Evolutionary conservation across 2,113 vertebrate genomes (phyloP), one percentile per base, ranked within the genome.

Genomic region (Oryzias melastigma): DNA sequence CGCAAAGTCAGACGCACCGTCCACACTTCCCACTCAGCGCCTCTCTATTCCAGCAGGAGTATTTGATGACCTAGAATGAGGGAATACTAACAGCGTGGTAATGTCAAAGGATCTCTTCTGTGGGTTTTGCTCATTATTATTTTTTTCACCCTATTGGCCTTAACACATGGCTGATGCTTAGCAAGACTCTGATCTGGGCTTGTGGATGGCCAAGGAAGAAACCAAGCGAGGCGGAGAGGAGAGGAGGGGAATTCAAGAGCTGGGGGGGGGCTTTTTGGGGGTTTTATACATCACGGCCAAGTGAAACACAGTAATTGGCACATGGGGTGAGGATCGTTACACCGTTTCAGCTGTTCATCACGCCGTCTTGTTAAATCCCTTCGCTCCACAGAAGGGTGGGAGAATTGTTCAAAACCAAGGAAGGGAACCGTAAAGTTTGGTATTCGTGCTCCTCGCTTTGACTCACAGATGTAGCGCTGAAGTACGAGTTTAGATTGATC

Each of bases 131-230:
- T 78, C 80, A 77, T 90, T 84, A 83, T 87, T 75, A 84, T 87
- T 84, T 85, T 51, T 62, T 85, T 87, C 82, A 85, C 85, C 88
- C 90, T 90, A 85, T 90, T 90, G 89, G 81, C 73, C 73, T 75
- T 51, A 85, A 82, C 73, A 82, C 66, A 35, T 24, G 71, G 82
- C 53, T 50, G 25, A 71, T 71, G 70, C 64, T 76, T 78, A 71
- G 72, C 71, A 58, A 71, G 66, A 55, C 29, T 52, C 51, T 53
- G 80, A 87, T 88, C 86, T 76, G 81, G 85, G 81, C 63, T 54
- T 42, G 48, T 27, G 77, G 74, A 78, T 54, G 29, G 71, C 52
- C 40, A 8, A 43, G 73, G 65, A 69, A 51, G 78, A 82, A 86
- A 64, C 74, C 57, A 44, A 86, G 83, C 75, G n/a, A 83, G 59